A percentile compares a stretch with the other conserved stretches of the same genome.
Conservation (phyloP, 2,113 vertebrate species). For the Orycteropus afer region DNA sequence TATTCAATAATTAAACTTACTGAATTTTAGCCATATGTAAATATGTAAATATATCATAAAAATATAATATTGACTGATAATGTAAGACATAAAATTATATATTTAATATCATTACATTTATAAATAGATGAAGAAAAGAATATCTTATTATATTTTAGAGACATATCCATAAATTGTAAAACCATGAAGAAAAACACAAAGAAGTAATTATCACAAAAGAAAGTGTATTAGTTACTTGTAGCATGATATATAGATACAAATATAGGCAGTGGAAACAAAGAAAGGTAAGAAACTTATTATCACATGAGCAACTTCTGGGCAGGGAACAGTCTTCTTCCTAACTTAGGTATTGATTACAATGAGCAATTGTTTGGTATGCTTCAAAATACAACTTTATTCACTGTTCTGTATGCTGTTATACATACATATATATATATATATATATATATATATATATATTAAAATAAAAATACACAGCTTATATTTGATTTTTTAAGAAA, state of each 20-base stretch:
- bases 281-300: neutral
- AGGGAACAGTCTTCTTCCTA: neutral
- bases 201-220: neutral
- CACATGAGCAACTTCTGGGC: neutral
- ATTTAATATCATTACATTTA: neutral
- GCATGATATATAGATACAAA: neutral
- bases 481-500: slow-evolving; percentile 7
- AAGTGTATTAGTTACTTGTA: neutral
- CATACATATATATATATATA: neutral
- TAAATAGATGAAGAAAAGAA: neutral
- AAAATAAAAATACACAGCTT: neutral
- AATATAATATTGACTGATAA: neutral
- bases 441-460: neutral
- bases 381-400: neutral
- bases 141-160: neutral
- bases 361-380: neutral
- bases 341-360: neutral
- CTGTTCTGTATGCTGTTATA: neutral
- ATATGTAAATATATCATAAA: neutral
- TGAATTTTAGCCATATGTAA: neutral
- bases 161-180: neutral
- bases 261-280: neutral
- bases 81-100: neutral
- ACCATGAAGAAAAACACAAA: neutral
- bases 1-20: neutral